Conservation (phyloP, 2,113 vertebrate species). For the Clupea harengus region DNA sequence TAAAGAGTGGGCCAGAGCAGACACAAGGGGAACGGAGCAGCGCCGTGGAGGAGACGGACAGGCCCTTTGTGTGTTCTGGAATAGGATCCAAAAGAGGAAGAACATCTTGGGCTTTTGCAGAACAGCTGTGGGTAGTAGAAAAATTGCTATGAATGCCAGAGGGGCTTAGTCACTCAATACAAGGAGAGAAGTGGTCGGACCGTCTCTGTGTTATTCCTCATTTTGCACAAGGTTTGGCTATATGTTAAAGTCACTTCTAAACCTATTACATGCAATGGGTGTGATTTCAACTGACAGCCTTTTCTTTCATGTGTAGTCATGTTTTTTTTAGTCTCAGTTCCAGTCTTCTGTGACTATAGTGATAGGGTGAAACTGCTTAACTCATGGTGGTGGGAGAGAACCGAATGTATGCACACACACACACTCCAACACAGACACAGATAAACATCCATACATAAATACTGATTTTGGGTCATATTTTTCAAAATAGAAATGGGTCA, state of each 20-base stretch:
- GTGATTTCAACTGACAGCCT: neutral
- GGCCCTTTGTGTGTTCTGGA: neutral
- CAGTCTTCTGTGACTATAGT: neutral
- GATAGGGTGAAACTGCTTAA: neutral
- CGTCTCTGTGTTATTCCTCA: neutral
- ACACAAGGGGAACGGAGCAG: neutral
- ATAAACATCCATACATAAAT: neutral
- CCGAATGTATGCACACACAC: neutral
- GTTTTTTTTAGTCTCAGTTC: neutral
- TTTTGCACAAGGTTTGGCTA: neutral
- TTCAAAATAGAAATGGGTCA: neutral
- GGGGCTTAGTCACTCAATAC: neutral
- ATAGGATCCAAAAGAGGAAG: neutral
- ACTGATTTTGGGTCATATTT: neutral
- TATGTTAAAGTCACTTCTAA: neutral
- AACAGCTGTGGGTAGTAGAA: neutral
- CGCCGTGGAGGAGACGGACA: neutral
- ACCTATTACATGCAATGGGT: neutral
- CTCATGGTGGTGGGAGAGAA: too few species aligned
- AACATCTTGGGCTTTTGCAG: neutral
- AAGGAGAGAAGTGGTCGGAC: neutral
- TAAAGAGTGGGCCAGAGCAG: neutral
- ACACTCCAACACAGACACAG: neutral
- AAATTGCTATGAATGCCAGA: neutral
- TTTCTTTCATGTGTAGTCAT: neutral